These are phyloP conservation scores for Oligia strigilis DNA, from an alignment of 2,888 invertebrate species.

Conservation along the genomic window DNA sequence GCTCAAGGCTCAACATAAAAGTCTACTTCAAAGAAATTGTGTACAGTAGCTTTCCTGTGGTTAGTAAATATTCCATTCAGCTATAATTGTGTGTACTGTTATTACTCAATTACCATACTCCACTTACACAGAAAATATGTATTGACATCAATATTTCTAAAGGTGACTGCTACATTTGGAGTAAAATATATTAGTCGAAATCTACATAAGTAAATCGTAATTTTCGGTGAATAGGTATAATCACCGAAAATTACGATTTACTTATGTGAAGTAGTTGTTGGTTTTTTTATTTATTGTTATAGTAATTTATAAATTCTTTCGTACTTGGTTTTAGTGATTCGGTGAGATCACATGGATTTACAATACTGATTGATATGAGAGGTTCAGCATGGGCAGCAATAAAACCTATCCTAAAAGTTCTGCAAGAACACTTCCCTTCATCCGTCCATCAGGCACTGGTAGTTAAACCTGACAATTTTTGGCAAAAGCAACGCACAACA, in stretches of 20 bases:
- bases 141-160: slow-evolving; percentile 3
- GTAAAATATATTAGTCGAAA: neutral
- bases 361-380: slow-evolving; percentile 99
- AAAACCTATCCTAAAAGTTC: slow-evolving; percentile 98
- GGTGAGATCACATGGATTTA: slow-evolving; percentile 96
- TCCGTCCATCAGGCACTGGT: slow-evolving; percentile 98
- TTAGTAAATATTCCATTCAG: slow-evolving; percentile 31
- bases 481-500: slow-evolving; percentile 99
- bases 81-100: slow-evolving; percentile 19
- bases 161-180: slow-evolving; percentile 7
- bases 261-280: neutral
- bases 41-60: slow-evolving; percentile 24
- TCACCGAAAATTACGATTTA: neutral
- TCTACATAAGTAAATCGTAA: neutral
- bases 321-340: slow-evolving; percentile 93
- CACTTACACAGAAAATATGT: neutral
- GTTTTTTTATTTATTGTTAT: neutral
- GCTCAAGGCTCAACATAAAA: slow-evolving; percentile 19
- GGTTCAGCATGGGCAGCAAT: slow-evolving; percentile 98
- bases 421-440: slow-evolving; percentile 98
- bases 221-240: too few relatives aligned
- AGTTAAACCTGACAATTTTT: slow-evolving; percentile 99
- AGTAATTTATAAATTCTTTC: neutral
- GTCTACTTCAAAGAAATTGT: slow-evolving; percentile 39
- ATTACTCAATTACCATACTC: neutral